Evolutionary conservation across 2,888 invertebrate genomes (phyloP).

Genomic region (Merodon equestris): DNA sequence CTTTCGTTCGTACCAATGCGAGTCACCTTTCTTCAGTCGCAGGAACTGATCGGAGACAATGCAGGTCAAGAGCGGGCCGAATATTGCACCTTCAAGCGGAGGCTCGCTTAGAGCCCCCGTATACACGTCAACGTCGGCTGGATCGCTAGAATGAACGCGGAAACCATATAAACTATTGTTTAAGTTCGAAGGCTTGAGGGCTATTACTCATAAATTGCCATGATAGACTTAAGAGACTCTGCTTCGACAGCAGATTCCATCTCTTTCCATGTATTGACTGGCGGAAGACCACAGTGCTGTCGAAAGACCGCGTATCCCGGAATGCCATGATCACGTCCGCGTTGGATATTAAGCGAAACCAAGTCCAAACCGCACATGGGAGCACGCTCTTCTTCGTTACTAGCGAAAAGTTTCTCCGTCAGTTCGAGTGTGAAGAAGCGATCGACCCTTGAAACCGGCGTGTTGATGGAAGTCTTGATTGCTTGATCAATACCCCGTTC

Average conservation of each 20-base stretch:
- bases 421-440: slow-evolving; percentile 77
- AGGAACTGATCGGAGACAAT: slow-evolving; percentile 92
- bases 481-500: slow-evolving; percentile 83
- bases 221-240: slow-evolving; percentile 82
- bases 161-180: not conserved
- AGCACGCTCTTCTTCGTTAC: slow-evolving; percentile 71
- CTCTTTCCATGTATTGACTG: slow-evolving; percentile 83
- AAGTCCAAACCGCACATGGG: slow-evolving; percentile 88
- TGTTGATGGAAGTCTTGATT: slow-evolving; percentile 84
- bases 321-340: slow-evolving; percentile 93
- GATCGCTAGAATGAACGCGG: slow-evolving; percentile 78
- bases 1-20: slow-evolving; percentile 92
- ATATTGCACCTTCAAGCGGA: slow-evolving; percentile 84
- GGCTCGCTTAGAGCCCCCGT: slow-evolving; percentile 92
- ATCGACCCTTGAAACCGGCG: slow-evolving; percentile 80
- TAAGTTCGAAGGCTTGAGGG: slow-evolving; percentile 17
- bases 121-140: slow-evolving; percentile 93
- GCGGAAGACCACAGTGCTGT: slow-evolving; percentile 85
- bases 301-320: slow-evolving; percentile 89
- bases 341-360: slow-evolving; percentile 92
- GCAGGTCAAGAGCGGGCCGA: slow-evolving; percentile 92
- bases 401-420: slow-evolving; percentile 77
- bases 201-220: slow-evolving; percentile 83
- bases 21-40: slow-evolving; percentile 88
- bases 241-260: slow-evolving; percentile 83